These are phyloP conservation scores for Phylloscopus trochilus DNA, from an alignment of 2,113 vertebrate species.

Conservation along the genomic window DNA sequence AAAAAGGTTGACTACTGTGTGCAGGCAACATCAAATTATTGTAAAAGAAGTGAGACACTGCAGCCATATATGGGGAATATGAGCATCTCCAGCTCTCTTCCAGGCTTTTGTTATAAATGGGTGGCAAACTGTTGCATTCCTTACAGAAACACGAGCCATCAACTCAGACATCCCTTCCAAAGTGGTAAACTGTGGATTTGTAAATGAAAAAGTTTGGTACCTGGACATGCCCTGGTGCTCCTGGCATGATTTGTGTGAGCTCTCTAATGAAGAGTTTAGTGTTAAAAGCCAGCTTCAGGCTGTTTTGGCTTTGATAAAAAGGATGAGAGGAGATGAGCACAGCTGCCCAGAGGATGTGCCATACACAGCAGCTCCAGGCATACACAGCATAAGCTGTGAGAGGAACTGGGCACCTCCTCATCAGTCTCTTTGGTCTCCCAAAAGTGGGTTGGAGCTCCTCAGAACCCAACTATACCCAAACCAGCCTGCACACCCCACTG, in stretches of 20 bases:
- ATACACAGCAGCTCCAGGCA: no score
- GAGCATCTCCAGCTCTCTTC: not conserved
- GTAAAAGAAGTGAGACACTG: constrained; percentile 56
- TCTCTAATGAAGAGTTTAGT: not conserved
- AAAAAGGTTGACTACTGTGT: constrained; percentile 54
- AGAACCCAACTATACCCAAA: fast-evolving
- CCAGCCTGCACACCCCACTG: fast-evolving
- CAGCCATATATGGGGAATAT: not conserved
- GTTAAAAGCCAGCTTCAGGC: not conserved
- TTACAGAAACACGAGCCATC: not conserved
- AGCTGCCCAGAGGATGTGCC: not conserved
- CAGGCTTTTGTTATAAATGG: constrained; percentile 5
- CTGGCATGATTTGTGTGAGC: not conserved
- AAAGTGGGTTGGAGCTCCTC: not conserved
- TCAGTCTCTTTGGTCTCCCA: not conserved
- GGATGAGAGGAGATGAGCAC: not conserved
- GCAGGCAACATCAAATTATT: constrained; percentile 65
- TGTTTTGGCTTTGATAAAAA: not conserved
- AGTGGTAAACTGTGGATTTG: not conserved
- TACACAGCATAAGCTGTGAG: no score
- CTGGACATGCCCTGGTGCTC: not conserved
- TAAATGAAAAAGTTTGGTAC: not conserved
- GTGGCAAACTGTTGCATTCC: constrained; percentile 4
- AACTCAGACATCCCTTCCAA: not conserved
- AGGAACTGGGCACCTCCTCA: not conserved